Conservation (phyloP, 2,888 invertebrate species). For the Agrotis clavis region DNA sequence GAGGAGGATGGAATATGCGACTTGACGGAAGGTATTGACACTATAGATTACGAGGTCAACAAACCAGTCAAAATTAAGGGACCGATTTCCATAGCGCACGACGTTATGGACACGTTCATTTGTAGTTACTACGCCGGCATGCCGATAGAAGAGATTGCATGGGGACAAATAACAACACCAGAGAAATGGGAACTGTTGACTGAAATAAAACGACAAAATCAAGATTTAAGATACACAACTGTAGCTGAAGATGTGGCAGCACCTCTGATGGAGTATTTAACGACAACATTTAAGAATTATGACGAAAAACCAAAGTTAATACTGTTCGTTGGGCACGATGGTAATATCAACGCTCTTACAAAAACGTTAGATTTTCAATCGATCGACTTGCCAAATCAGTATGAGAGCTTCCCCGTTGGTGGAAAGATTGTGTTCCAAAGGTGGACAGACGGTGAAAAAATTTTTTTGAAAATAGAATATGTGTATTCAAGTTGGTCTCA, state of each 20-base stretch:
- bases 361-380: conserved; percentile 40
- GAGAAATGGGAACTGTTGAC: conserved; percentile 47
- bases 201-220: conserved; percentile 42
- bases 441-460: conserved; percentile 52
- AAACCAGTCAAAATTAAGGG: conserved; percentile 3
- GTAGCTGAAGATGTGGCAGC: conserved; percentile 41
- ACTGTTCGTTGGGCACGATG: conserved; percentile 59
- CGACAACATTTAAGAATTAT: conserved; percentile 43
- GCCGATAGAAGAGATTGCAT: conserved; percentile 53
- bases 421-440: conserved; percentile 61
- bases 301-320: conserved; percentile 48
- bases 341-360: conserved; percentile 46
- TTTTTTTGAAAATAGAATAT: conserved; percentile 61
- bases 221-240: conserved; percentile 42
- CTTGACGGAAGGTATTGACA: conserved; percentile 38
- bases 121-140: conserved; percentile 51
- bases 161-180: conserved; percentile 50
- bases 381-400: conserved; percentile 49
- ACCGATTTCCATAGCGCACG: conserved; percentile 24
- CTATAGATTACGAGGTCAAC: conserved; percentile 22
- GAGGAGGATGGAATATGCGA: conserved; percentile 53
- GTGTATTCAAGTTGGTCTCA: conserved; percentile 55
- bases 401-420: conserved; percentile 39
- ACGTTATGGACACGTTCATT: conserved; percentile 43
- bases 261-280: conserved; percentile 42